These are phyloP conservation scores for Hydrolagus colliei DNA, from an alignment of 2,797 vertebrate genomes.

Conservation along the genomic window DNA sequence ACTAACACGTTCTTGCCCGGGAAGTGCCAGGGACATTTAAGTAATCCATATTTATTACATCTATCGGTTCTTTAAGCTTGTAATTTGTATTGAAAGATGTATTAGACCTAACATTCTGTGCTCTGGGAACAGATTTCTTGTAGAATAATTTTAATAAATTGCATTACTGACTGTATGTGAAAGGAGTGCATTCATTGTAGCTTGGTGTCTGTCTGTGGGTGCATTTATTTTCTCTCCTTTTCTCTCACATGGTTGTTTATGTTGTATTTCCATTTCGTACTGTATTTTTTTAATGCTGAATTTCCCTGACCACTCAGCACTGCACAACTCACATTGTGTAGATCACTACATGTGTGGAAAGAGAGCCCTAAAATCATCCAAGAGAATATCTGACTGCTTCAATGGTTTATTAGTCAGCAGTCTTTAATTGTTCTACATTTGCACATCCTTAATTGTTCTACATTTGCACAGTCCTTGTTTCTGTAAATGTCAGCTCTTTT, in stretches of 20 bases:
- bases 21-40: slow-evolving; percentile 57
- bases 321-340: slow-evolving; percentile 33
- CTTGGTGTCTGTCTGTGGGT: slow-evolving; percentile 44
- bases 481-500: slow-evolving; percentile 26
- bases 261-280: slow-evolving; percentile 47
- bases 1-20: slow-evolving; percentile 51
- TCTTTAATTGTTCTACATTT: neutral
- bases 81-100: slow-evolving; percentile 69
- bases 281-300: slow-evolving; percentile 34
- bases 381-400: neutral
- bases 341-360: slow-evolving; percentile 44
- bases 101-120: slow-evolving; percentile 63
- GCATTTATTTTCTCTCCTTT: slow-evolving; percentile 50
- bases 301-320: slow-evolving; percentile 53
- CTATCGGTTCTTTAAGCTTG: slow-evolving; percentile 51
- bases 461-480: neutral
- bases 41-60: slow-evolving; percentile 68
- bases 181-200: slow-evolving; percentile 44
- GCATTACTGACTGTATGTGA: slow-evolving; percentile 50
- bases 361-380: neutral
- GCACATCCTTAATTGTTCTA: neutral
- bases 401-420: neutral
- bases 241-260: slow-evolving; percentile 49
- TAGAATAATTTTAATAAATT: slow-evolving; percentile 58
- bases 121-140: slow-evolving; percentile 54